A percentile compares a stretch with the other conserved stretches of the same genome.
Conservation (phyloP, 2,113 vertebrate genomes). For the Geothlypis trichas region DNA sequence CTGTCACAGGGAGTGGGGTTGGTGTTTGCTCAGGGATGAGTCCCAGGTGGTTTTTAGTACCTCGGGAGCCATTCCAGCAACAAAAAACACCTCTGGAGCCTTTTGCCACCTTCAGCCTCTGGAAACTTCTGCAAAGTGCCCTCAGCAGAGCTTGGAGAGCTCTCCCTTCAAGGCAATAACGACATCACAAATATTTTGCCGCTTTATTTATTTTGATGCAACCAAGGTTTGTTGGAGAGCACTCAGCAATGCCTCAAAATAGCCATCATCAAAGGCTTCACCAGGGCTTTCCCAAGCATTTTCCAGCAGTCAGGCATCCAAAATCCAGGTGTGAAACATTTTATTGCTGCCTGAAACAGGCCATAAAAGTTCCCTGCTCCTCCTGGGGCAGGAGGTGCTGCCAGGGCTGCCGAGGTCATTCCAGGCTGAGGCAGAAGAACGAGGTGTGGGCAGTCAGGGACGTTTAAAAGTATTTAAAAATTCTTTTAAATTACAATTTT, state of each 20-base stretch:
- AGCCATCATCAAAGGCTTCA: background rate
- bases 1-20: background rate
- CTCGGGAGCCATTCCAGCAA: too few relatives aligned
- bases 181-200: background rate
- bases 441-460: background rate
- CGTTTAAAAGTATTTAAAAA: background rate
- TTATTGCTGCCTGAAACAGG: background rate
- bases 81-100: background rate
- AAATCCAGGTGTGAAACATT: background rate
- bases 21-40: background rate
- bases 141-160: background rate
- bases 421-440: background rate
- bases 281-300: background rate
- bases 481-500: background rate
- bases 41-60: too few relatives aligned
- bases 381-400: rapidly evolving
- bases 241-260: background rate
- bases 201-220: background rate
- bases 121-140: background rate
- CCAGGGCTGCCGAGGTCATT: background rate
- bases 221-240: background rate
- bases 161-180: background rate
- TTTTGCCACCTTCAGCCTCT: background rate
- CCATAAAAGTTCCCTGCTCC: background rate
- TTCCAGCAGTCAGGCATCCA: background rate